Base-by-base conservation (phyloP, 2,113 vertebrate species). In the Tautogolabrus adspersus region DNA sequence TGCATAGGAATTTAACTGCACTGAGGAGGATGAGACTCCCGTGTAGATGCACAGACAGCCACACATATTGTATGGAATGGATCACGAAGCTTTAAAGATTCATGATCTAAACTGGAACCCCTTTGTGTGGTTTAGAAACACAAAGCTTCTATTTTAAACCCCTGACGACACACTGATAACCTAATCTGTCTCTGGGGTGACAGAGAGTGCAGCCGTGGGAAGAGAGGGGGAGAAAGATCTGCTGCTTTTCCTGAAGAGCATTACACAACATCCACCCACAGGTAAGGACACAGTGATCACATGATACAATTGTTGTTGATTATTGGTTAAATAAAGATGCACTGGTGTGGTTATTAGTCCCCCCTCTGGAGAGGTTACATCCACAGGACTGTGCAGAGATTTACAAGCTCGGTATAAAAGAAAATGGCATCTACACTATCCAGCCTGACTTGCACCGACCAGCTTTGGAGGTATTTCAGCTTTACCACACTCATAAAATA, bases 401-500 rank as follows among this genome's bases (percentile, higher is more conserved):
- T 89, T 91, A 94, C 88, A 92, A 86, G 57, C 83, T 94, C 22
- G 95, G 95, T 42, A 95, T 96, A 84, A 93, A 91, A 90, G 95
- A 96, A 70, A 94, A 93, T 37, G 95, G 95, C 58, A 95, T 96
- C 84, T 96, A 96, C 87, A 96, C 94, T 72, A 95, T 95, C 74
- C 95, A 96, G 63, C 95, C 95, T 40, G 93, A 94, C 79, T 88
- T 91, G 66, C 77, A 84, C 26, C 66, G 83, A 19, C 93, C 91
- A 6, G 92, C 93, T 5, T 74, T 95, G 54, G 95, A 96, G 94
- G 95, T 95, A 91, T 85, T 77, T 84, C 68, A 72, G 40, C 84
- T 82, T 64, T 40, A 81, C 65, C 82, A 8, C 78, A 75, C 74
- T 81, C 75, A 66, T 70, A 81, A 83, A 88, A 71, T 75, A 64